Percentiles rank a stretch among this genome's conserved stretches.
phyloP scores from a whole-genome alignment of 2,113 vertebrate species.

The Tympanuchus pallidicinctus region DNA sequence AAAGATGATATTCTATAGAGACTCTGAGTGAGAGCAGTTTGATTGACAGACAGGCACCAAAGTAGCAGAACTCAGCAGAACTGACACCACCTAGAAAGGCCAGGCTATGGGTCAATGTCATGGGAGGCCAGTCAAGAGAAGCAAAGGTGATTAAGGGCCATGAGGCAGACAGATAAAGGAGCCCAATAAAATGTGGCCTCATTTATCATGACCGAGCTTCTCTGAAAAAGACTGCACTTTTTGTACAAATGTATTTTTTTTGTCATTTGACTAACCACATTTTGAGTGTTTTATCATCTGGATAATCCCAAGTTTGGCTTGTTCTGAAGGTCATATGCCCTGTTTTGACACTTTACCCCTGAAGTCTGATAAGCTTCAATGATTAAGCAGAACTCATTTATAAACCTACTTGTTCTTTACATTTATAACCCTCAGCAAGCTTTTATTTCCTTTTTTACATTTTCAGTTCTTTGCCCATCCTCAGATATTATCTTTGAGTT shows the following conservation, averaged over 20 bases:
- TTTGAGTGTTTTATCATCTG: not conserved
- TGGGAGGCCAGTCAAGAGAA: not conserved
- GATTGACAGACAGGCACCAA: accelerated
- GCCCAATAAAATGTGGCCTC: accelerated
- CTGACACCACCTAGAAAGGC: not conserved
- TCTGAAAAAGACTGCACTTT: not conserved
- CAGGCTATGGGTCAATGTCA: not conserved
- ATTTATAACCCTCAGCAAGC: not conserved
- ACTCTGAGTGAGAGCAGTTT: not conserved
- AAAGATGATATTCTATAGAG: not conserved
- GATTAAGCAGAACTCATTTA: not conserved
- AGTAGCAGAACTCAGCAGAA: not conserved
- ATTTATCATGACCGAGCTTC: not conserved
- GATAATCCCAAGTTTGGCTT: not conserved
- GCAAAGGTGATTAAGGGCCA: not conserved
- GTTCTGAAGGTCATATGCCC: not conserved
- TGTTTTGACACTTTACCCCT: not conserved
- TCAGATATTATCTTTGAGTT: not conserved
- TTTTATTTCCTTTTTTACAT: not conserved
- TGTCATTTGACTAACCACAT: not conserved
- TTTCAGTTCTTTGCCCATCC: not conserved
- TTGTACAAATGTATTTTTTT: not conserved
- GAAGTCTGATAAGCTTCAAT: not conserved
- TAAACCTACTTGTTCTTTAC: not conserved
- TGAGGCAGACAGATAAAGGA: not conserved